Evolutionary conservation across 1,140 invertebrate species (phyloP).

Genomic region (Cotesia glomerata): DNA sequence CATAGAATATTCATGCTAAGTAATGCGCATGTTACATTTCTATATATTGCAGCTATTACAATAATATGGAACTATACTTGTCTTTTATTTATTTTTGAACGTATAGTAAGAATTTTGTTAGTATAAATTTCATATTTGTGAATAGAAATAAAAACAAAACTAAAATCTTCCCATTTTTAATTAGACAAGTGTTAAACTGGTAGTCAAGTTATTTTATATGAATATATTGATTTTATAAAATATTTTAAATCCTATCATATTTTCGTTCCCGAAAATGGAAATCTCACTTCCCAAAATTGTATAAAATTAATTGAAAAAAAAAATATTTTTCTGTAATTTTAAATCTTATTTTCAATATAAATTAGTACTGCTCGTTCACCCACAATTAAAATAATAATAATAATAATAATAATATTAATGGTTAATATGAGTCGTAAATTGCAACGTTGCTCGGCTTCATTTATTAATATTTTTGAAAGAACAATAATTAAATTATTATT

Average conservation of each 20-base stretch:
- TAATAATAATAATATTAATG: neutral
- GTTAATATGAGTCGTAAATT: neutral
- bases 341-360: neutral
- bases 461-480: neutral
- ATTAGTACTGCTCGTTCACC: neutral
- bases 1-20: constrained; percentile 3
- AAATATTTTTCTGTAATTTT: neutral
- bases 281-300: neutral
- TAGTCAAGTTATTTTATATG: neutral
- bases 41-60: neutral
- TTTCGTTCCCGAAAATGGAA: neutral
- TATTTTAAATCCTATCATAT: neutral
- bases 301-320: neutral
- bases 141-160: neutral
- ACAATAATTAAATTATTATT: too few relatives aligned
- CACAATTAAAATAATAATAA: neutral
- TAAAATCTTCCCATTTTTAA: neutral
- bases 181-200: neutral
- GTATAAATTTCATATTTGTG: neutral
- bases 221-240: constrained; percentile 6
- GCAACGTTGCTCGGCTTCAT: constrained; percentile 19
- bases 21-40: neutral
- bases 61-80: neutral
- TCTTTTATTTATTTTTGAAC: constrained; percentile 6
- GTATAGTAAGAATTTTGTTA: neutral